These are phyloP conservation scores for Cavia porcellus DNA, from an alignment of 2,113 vertebrate genomes.

Conservation along the genomic window DNA sequence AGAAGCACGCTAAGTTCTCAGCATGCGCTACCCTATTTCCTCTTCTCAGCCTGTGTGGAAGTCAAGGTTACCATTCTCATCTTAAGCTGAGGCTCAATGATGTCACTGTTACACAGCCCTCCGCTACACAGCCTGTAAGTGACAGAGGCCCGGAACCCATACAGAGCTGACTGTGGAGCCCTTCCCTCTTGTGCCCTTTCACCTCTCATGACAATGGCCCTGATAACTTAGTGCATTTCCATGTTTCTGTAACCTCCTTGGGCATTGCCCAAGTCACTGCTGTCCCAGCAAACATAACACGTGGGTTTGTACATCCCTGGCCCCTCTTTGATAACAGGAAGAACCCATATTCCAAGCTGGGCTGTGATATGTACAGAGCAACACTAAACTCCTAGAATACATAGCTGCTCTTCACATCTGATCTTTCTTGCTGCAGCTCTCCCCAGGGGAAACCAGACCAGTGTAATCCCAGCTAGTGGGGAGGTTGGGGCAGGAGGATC, in stretches of 20 bases:
- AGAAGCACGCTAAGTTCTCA: accelerated
- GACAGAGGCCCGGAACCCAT: not conserved
- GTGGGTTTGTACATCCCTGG: not conserved
- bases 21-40: accelerated
- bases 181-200: accelerated
- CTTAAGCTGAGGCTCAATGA: not conserved
- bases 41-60: not conserved
- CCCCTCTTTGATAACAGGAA: not conserved
- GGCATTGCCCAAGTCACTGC: not conserved
- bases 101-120: too few relatives aligned
- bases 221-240: not conserved
- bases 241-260: not conserved
- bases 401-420: accelerated
- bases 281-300: not conserved
- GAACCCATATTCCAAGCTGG: not conserved
- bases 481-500: not conserved
- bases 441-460: not conserved
- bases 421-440: not conserved
- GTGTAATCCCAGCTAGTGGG: not conserved
- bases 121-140: not conserved
- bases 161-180: accelerated
- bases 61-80: accelerated
- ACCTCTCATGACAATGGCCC: not conserved
- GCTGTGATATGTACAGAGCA: not conserved
- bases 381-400: not conserved